These are phyloP conservation scores for Dascyllus trimaculatus DNA, from an alignment of 2,113 vertebrate genomes.

Conservation along the genomic window DNA sequence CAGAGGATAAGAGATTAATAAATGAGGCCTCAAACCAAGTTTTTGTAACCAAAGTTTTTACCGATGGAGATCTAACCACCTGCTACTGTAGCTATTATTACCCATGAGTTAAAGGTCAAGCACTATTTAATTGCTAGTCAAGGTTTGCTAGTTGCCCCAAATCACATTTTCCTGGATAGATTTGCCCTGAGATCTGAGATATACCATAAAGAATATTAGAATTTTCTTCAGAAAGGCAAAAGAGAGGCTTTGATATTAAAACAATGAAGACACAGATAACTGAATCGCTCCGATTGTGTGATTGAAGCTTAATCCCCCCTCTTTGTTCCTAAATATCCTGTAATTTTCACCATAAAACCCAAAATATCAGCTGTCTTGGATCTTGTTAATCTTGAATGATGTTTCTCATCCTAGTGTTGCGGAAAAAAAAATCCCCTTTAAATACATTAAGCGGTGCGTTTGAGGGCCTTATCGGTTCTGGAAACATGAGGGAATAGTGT, in stretches of 20 bases:
- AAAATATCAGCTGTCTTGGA: neutral
- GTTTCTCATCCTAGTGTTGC: neutral
- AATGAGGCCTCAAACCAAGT: too few relatives aligned
- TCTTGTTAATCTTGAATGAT: neutral
- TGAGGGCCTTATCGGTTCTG: conserved; percentile 13
- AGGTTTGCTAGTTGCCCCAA: neutral
- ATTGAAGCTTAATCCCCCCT: too few relatives aligned
- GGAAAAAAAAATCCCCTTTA: neutral
- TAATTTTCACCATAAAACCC: neutral
- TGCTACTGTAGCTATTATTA: too few relatives aligned
- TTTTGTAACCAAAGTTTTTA: too few relatives aligned
- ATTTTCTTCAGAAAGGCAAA: too few relatives aligned
- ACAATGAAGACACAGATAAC: too few relatives aligned
- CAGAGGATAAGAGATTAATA: too few relatives aligned
- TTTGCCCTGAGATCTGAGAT: neutral
- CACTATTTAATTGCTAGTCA: neutral
- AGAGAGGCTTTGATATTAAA: too few relatives aligned
- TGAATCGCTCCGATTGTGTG: too few relatives aligned
- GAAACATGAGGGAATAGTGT: conserved; percentile 26
- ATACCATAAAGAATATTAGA: too few relatives aligned
- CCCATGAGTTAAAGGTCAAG: neutral
- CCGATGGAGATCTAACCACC: too few relatives aligned
- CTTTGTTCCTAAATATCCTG: too few relatives aligned
- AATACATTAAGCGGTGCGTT: conserved; percentile 1
- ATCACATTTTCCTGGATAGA: neutral